Evolutionary conservation across 1,140 invertebrate species (phyloP).

Genomic region (Euura lappo): DNA sequence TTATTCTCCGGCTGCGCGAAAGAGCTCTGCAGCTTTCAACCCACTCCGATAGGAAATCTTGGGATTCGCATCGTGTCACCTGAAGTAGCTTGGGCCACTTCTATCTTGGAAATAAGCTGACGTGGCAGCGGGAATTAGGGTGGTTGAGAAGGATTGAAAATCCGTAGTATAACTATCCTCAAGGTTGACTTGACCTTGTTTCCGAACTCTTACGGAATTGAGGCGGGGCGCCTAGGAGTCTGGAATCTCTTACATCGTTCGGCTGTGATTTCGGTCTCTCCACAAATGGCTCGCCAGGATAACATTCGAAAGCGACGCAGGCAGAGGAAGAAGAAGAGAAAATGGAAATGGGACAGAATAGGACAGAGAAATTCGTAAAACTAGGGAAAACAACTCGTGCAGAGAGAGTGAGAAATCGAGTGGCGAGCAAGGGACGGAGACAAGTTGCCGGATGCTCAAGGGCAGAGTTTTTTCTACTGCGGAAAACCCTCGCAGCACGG

Average conservation of each 20-base stretch:
- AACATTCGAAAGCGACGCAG: not conserved
- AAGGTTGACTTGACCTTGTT: not conserved
- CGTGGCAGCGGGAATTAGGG: not conserved
- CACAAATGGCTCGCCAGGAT: not conserved
- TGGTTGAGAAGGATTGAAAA: not conserved
- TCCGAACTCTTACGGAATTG: not conserved
- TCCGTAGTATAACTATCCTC: not conserved
- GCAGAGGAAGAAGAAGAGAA: no score
- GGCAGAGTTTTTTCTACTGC: not conserved
- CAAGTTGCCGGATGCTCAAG: not conserved
- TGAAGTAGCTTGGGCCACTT: not conserved
- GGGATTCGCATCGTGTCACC: not conserved
- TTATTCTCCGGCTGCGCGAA: not conserved
- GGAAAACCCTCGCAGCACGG: not conserved
- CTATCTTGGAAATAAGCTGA: slow-evolving; percentile 1
- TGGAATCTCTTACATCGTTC: not conserved
- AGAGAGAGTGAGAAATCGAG: not conserved
- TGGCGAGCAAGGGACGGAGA: not conserved
- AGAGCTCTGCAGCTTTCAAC: not conserved
- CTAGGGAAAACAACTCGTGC: no score
- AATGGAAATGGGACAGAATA: not conserved
- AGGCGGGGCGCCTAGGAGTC: not conserved
- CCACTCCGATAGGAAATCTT: not conserved
- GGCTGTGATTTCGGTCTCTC: not conserved
- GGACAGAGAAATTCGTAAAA: not conserved